phyloP scores from a whole-genome alignment of 1,140 invertebrate genomes.

The Agrypnia vestita region DNA sequence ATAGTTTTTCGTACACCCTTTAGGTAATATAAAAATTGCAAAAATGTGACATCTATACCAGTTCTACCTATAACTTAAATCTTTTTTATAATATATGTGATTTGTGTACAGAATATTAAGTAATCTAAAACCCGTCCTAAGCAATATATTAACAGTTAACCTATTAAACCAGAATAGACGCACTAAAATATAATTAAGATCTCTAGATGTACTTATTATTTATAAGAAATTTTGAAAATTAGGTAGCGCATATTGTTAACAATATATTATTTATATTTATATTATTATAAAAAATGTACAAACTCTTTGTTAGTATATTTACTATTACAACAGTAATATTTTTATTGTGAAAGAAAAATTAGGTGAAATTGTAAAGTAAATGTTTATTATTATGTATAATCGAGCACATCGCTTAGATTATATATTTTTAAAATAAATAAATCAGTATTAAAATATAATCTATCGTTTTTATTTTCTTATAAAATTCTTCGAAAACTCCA shows the following conservation, averaged over 20 bases:
- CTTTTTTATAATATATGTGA: too few relatives aligned
- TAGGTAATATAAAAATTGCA: too few relatives aligned
- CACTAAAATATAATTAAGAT: background rate
- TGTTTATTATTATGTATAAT: constrained; percentile 5
- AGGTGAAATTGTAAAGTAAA: background rate
- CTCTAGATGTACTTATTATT: background rate
- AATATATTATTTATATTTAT: constrained; percentile 15
- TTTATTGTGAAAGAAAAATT: constrained; percentile 2
- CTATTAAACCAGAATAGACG: background rate
- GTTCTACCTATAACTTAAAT: too few relatives aligned
- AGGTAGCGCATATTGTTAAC: constrained; percentile 1
- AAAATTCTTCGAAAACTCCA: too few relatives aligned
- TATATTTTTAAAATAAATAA: constrained; percentile 31
- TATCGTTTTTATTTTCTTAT: background rate
- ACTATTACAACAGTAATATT: background rate
- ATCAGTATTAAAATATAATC: constrained; percentile 13
- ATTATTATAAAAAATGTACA: constrained; percentile 18
- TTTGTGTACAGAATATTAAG: too few relatives aligned
- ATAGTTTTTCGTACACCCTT: too few relatives aligned
- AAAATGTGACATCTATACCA: too few relatives aligned
- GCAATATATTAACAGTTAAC: background rate
- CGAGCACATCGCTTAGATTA: constrained; percentile 14
- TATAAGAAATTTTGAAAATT: background rate
- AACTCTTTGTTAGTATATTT: constrained; percentile 5
- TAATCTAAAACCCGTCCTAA: background rate